Percentiles rank a stretch among this genome's conserved stretches.
Evolutionary conservation across 2,888 invertebrate species (phyloP).

Genomic region (Melanotus villosus): DNA sequence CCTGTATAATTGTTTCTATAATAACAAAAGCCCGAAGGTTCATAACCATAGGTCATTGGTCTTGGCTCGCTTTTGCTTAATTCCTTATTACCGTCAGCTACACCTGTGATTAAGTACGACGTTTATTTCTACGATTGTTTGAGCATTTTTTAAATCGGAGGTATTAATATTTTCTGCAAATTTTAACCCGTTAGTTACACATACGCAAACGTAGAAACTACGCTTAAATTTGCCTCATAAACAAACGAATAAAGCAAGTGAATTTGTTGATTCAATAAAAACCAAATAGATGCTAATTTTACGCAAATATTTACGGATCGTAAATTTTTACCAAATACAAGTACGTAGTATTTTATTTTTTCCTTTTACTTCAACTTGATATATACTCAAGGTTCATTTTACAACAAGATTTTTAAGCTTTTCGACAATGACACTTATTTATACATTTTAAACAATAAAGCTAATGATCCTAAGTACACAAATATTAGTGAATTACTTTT

Average conservation of each 20-base stretch:
- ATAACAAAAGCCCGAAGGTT: slow-evolving; percentile 50
- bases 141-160: slow-evolving; percentile 1
- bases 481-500: too few species aligned
- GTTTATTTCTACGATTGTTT: slow-evolving; percentile 5
- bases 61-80: slow-evolving; percentile 34
- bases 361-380: neutral
- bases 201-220: neutral
- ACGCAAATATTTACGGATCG: slow-evolving; percentile 11
- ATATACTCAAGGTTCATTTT: neutral
- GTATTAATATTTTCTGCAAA: slow-evolving; percentile 20
- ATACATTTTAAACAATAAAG: too few species aligned
- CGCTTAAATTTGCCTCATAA: neutral
- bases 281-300: slow-evolving; percentile 20
- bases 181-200: slow-evolving; percentile 11
- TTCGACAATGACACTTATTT: too few species aligned
- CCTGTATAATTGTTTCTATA: slow-evolving; percentile 60
- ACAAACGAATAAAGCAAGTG: slow-evolving; percentile 1
- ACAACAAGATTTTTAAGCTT: neutral
- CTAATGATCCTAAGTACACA: too few species aligned
- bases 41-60: slow-evolving; percentile 58
- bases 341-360: neutral
- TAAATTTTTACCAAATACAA: slow-evolving; percentile 10
- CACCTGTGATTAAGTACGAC: slow-evolving; percentile 8
- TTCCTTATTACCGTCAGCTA: neutral
- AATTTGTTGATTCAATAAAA: slow-evolving; percentile 20